Evolutionary conservation across 2,888 invertebrate species (phyloP).

Genomic region (Brachyopa scutellaris): DNA sequence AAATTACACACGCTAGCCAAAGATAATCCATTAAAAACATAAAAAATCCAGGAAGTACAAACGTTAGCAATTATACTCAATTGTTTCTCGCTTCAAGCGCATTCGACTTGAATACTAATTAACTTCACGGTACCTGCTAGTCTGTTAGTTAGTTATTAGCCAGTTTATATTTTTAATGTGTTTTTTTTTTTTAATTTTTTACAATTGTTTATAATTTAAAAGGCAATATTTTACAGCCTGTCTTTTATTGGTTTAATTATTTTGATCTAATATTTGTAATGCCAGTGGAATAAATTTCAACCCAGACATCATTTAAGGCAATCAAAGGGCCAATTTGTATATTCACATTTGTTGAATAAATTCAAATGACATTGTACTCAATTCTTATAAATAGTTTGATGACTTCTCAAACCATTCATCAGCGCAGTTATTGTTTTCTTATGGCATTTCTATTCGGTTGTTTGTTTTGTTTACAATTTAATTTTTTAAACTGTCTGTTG

Average conservation of each 20-base stretch:
- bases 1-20: too few species aligned
- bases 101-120: too few species aligned
- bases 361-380: conserved; percentile 9
- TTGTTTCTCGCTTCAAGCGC: too few species aligned
- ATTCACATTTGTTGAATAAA: neutral
- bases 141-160: neutral
- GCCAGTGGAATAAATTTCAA: neutral
- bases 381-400: neutral
- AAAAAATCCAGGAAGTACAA: too few species aligned
- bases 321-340: conserved; percentile 15
- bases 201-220: neutral
- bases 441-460: neutral
- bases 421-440: neutral
- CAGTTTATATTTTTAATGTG: too few species aligned
- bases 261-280: neutral
- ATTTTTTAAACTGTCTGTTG: too few species aligned
- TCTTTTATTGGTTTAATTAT: neutral
- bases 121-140: neutral
- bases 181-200: too few species aligned
- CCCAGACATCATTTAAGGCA: neutral
- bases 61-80: too few species aligned
- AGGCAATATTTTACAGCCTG: neutral
- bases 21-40: too few species aligned
- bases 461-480: neutral
- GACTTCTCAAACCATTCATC: neutral